phyloP scores from a whole-genome alignment of 2,113 vertebrate genomes.

The Tenebrosternarchus preto region DNA sequence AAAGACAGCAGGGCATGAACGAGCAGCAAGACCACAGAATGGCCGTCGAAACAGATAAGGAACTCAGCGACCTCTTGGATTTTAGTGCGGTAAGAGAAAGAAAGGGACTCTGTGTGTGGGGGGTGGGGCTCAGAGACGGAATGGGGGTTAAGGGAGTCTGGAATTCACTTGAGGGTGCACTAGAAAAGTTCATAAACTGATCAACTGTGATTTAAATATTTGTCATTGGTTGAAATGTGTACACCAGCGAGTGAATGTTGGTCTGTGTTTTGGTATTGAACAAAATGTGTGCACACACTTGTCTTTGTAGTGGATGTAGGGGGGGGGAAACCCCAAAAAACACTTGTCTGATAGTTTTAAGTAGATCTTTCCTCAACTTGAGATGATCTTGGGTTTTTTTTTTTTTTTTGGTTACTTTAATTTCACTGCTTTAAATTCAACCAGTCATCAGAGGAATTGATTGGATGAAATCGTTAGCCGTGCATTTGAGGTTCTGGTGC shows the following conservation, averaged over 20 bases:
- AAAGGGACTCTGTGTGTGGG: constrained; percentile 59
- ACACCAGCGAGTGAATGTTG: neutral
- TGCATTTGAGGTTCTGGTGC: neutral
- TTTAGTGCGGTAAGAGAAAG: constrained; percentile 95
- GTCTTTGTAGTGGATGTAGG: neutral
- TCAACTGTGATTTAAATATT: neutral
- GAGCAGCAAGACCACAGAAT: constrained; percentile 95
- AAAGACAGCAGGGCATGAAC: constrained; percentile 88
- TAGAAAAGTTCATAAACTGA: constrained; percentile 29
- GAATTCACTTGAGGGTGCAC: constrained; percentile 21
- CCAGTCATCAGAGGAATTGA: neutral
- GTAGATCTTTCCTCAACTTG: too few species aligned
- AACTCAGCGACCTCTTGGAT: constrained; percentile 98
- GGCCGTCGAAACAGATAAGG: constrained; percentile 98
- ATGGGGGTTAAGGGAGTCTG: constrained; percentile 32
- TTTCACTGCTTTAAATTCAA: neutral
- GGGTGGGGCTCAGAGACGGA: constrained; percentile 55
- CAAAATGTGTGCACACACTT: neutral
- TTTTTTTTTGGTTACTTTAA: neutral
- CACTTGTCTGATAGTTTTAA: neutral
- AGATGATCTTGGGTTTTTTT: neutral
- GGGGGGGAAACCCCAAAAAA: too few species aligned
- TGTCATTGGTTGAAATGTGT: constrained; percentile 1
- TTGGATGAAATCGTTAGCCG: neutral
- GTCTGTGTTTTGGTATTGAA: neutral